These are phyloP conservation scores for Eristalis pertinax DNA, from an alignment of 2,888 invertebrate genomes.

Conservation along the genomic window DNA sequence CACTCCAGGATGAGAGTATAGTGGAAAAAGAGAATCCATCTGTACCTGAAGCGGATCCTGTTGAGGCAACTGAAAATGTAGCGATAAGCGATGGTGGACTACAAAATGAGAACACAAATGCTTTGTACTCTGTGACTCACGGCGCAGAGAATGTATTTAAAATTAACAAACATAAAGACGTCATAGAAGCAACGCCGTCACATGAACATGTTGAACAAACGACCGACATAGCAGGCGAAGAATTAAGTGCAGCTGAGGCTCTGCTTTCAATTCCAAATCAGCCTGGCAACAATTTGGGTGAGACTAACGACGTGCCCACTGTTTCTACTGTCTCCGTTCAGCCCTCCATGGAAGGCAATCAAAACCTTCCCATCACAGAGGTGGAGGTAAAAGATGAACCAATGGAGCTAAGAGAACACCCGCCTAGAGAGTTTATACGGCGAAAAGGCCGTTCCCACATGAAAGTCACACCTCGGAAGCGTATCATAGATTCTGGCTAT, in stretches of 20 bases:
- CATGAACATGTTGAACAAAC: constrained; percentile 7
- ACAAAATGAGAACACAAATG: neutral
- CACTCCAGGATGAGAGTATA: constrained; percentile 39
- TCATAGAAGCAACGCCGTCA: neutral
- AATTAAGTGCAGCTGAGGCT: constrained; percentile 72
- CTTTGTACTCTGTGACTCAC: neutral
- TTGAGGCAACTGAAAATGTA: neutral
- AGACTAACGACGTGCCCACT: neutral
- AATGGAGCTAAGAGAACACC: neutral
- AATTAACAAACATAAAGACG: neutral
- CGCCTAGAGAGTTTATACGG: constrained; percentile 37
- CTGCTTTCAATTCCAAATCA: constrained; percentile 73
- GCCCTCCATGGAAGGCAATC: neutral
- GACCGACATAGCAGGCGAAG: constrained; percentile 57
- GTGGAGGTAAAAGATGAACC: constrained; percentile 39
- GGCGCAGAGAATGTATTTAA: neutral
- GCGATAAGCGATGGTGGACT: neutral
- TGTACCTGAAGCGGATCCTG: neutral
- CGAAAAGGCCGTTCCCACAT: constrained; percentile 74
- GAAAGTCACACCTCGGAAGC: constrained; percentile 75
- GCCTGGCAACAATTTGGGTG: constrained; percentile 27
- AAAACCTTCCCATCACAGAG: neutral
- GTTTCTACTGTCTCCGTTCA: neutral
- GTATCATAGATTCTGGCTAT: constrained; percentile 38
- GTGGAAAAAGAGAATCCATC: neutral